These are phyloP conservation scores for Palaemon carinicauda DNA, from an alignment of 1,140 invertebrate genomes.

Conservation along the genomic window DNA sequence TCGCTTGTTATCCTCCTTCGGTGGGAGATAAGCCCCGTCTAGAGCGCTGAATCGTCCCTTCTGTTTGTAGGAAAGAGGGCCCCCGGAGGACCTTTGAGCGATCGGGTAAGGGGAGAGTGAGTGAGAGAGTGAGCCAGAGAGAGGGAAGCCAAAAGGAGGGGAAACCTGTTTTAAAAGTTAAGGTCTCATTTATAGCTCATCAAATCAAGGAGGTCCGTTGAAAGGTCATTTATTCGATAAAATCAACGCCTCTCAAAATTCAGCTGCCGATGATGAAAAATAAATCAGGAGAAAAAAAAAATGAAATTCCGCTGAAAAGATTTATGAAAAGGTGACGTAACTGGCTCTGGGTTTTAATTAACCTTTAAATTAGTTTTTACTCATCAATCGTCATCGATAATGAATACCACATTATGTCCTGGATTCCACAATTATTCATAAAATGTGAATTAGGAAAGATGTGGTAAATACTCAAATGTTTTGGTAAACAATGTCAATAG, in stretches of 20 bases:
- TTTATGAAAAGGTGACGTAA: too few relatives aligned
- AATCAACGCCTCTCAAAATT: not conserved
- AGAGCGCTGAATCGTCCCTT: too few relatives aligned
- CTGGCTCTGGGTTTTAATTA: too few relatives aligned
- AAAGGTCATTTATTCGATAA: not conserved
- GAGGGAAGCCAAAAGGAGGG: not conserved
- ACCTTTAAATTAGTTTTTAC: too few relatives aligned
- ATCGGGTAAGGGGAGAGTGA: not conserved
- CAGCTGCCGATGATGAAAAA: not conserved
- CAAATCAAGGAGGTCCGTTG: not conserved
- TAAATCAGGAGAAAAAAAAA: not conserved
- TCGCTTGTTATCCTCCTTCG: too few relatives aligned
- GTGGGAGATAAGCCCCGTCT: too few relatives aligned
- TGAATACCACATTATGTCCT: too few relatives aligned
- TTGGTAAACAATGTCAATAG: too few relatives aligned
- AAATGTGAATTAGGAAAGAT: too few relatives aligned
- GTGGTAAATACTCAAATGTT: too few relatives aligned
- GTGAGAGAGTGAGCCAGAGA: not conserved
- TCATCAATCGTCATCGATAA: too few relatives aligned
- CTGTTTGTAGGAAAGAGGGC: not conserved
- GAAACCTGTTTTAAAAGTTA: not conserved
- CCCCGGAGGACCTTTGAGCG: not conserved
- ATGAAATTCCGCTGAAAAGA: not conserved
- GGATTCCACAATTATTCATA: too few relatives aligned
- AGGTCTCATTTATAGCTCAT: conserved; percentile 7